These are phyloP conservation scores for Phyllostomus hastatus DNA, from an alignment of 2,113 vertebrate genomes.

Conservation along the genomic window DNA sequence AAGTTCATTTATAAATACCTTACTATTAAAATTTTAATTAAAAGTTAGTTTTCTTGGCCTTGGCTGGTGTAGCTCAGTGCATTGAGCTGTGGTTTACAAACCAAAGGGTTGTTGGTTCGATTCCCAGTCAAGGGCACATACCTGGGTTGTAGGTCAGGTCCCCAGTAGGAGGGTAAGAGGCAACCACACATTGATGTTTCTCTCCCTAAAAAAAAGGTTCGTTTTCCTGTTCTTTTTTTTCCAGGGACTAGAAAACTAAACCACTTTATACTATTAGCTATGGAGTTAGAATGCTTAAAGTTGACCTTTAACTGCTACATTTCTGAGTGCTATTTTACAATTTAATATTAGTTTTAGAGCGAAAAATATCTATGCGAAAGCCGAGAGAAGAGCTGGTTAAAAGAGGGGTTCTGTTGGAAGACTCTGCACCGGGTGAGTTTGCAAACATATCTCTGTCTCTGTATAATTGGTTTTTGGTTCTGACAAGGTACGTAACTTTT, in stretches of 20 bases:
- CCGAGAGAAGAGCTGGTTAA: constrained; percentile 97
- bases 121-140: too few species aligned
- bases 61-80: too few species aligned
- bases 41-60: constrained; percentile 20
- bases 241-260: constrained; percentile 40
- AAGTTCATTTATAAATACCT: not conserved
- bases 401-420: constrained; percentile 95
- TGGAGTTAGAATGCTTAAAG: constrained; percentile 22
- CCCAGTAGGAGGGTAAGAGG: too few species aligned
- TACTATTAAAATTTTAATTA: not conserved
- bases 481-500: not conserved
- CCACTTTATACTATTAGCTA: constrained; percentile 48
- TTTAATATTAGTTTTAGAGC: constrained; percentile 93
- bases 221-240: constrained; percentile 45
- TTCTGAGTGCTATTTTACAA: constrained; percentile 79
- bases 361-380: constrained; percentile 98
- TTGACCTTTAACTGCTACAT: constrained; percentile 52
- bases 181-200: too few species aligned
- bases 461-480: constrained; percentile 26
- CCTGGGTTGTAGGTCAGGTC: too few species aligned
- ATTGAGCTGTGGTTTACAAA: too few species aligned
- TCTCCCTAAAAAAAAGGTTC: not conserved
- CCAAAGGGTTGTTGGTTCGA: too few species aligned
- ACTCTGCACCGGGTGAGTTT: constrained; percentile 92
- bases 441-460: constrained; percentile 58